Evolutionary conservation across 37 sponge, comb jelly and placozoan species (phyloP), one percentile per base, ranked within the genome.

Genomic region (Bolinopsis microptera): DNA sequence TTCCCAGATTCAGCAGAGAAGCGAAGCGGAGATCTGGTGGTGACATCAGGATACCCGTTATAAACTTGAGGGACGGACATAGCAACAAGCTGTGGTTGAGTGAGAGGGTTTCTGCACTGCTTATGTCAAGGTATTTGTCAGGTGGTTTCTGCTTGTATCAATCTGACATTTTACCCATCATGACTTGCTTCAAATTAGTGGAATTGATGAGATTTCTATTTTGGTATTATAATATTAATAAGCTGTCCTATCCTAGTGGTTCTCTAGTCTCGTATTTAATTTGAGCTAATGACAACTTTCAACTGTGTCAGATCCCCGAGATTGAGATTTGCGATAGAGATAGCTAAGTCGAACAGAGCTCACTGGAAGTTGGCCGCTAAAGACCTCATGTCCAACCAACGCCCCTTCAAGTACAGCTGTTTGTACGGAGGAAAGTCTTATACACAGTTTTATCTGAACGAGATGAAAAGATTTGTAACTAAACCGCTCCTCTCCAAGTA

Each of bases 391-490:
- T 24, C 61, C 25, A 41, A 39, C 41, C 32, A 86, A 28, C 24
- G 90, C 3, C 90, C 90, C 32, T 86, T 39, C 90, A 35, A 86
- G 61, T 33, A 34, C 35, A 35, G 36, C 26, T 28, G 22, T 8
- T 38, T 86, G 61, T 86, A 86, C 90, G 26, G 61, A 0, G 90
- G 90, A 22, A 77, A 77, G 21, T 32, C 80, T 35, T n/a, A 86
- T 24, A 38, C 48, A 3, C 41, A 86, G 90, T 86, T 86, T 38
- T 86, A 86, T 38, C 25, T 41, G 40, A n/a, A 22, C 1, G 90
- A 86, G 35, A 86, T 86, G 90, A 86, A 39, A 25, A 86, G 36
- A 40, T 86, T 86, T 27, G 90, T 86, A 25, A 86, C 90, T 0
- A 86, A 86, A 26, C 90, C 90, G 2, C 90, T 86, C 26, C 48